Evolutionary conservation across 2,888 invertebrate species (phyloP).

Genomic region (Drosophila neonasuta): DNA sequence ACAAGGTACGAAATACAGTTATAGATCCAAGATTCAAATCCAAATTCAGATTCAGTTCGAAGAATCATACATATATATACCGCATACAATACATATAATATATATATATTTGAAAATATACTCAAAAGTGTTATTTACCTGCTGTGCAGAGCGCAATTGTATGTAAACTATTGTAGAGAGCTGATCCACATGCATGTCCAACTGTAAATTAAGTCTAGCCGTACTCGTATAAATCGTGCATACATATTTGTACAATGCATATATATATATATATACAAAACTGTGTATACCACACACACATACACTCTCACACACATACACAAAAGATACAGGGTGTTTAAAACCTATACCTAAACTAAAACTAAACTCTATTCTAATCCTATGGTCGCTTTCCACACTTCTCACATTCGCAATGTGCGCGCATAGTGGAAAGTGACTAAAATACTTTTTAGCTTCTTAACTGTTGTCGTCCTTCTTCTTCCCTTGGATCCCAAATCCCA

Average conservation of each 20-base stretch:
- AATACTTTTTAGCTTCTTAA: slow-evolving; percentile 65
- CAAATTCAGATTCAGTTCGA: slow-evolving; percentile 47
- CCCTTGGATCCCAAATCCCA: slow-evolving; percentile 10
- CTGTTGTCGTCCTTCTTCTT: slow-evolving; percentile 55
- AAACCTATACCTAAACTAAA: slow-evolving; percentile 54
- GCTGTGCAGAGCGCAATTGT: slow-evolving; percentile 79
- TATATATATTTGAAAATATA: slow-evolving; percentile 68
- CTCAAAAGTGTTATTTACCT: slow-evolving; percentile 78
- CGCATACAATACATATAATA: slow-evolving; percentile 15
- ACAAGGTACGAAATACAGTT: slow-evolving; percentile 34
- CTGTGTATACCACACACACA: slow-evolving; percentile 26
- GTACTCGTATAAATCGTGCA: slow-evolving; percentile 49
- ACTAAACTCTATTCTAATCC: slow-evolving; percentile 61
- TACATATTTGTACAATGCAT: slow-evolving; percentile 27
- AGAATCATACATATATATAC: slow-evolving; percentile 24
- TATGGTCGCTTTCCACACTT: slow-evolving; percentile 7
- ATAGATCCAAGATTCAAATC: slow-evolving; percentile 17
- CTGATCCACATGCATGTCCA: slow-evolving; percentile 78
- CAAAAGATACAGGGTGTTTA: slow-evolving; percentile 73
- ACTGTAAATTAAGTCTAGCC: slow-evolving; percentile 77
- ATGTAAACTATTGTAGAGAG: slow-evolving; percentile 73
- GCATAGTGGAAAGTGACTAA: not conserved
- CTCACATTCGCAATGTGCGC: not conserved
- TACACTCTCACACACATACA: slow-evolving; percentile 34
- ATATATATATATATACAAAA: slow-evolving; percentile 13